Conservation (phyloP, 1,140 invertebrate species). For the Bradynema listronoti region DNA sequence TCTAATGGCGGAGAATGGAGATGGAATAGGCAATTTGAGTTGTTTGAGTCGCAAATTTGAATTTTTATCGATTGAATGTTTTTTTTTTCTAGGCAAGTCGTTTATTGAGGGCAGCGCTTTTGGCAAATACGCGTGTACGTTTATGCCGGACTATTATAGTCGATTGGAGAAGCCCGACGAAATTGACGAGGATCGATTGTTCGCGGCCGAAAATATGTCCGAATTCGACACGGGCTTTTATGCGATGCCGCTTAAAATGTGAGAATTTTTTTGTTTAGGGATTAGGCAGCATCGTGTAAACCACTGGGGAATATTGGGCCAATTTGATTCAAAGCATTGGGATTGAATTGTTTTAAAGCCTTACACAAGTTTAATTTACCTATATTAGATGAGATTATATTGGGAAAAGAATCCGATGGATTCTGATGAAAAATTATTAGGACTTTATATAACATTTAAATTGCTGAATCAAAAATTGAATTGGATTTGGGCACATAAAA, state of each 20-base stretch:
- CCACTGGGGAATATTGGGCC: too few species aligned
- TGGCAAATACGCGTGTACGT: slow-evolving; percentile 20
- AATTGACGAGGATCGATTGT: slow-evolving; percentile 19
- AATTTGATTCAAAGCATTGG: too few species aligned
- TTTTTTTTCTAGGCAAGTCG: slow-evolving; percentile 9
- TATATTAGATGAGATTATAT: too few species aligned
- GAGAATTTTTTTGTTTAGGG: slow-evolving; percentile 6
- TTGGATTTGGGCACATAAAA: too few species aligned
- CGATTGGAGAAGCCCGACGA: slow-evolving; percentile 33
- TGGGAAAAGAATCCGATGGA: too few species aligned
- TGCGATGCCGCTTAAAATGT: slow-evolving; percentile 22
- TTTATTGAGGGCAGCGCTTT: slow-evolving; percentile 24
- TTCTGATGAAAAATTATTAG: too few species aligned
- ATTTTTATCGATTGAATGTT: background rate
- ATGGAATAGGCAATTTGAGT: background rate
- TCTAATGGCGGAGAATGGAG: background rate
- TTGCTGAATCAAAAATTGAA: too few species aligned
- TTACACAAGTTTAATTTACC: too few species aligned
- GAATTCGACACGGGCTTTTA: slow-evolving; percentile 23
- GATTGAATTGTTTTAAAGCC: too few species aligned
- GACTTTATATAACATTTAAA: too few species aligned
- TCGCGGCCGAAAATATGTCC: slow-evolving; percentile 17
- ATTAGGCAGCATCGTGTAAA: too few species aligned
- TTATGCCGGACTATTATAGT: slow-evolving; percentile 44
- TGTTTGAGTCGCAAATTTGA: background rate